A percentile compares a stretch with the other conserved stretches of the same genome.
Evolutionary conservation across 1,140 invertebrate species (phyloP).

Genomic region (Popillia japonica): DNA sequence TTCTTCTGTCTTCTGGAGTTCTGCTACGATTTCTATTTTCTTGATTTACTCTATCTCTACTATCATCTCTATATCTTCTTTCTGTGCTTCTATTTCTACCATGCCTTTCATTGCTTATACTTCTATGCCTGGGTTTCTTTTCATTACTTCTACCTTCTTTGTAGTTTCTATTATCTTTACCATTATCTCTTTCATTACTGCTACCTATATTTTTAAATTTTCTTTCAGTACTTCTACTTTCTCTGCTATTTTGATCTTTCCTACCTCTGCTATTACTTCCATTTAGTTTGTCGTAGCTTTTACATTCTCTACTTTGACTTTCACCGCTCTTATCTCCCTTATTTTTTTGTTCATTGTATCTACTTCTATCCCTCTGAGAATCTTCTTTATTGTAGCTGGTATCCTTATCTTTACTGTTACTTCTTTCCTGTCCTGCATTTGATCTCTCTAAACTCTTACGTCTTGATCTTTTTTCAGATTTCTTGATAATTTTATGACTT

Average conservation of each 20-base stretch:
- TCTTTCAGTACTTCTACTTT: conserved; percentile 4
- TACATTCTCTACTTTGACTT: conserved; percentile 15
- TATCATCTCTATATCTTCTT: not conserved
- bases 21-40: not conserved
- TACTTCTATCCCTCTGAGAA: not conserved
- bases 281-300: not conserved
- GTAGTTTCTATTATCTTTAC: not conserved
- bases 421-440: not conserved
- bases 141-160: conserved; percentile 25
- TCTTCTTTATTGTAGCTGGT: not conserved
- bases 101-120: conserved; percentile 38
- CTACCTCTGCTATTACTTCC: not conserved
- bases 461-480: not conserved
- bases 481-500: not conserved
- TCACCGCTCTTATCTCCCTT: not conserved
- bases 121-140: not conserved
- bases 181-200: conserved; percentile 31
- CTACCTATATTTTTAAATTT: not conserved
- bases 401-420: too few species aligned
- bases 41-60: not conserved
- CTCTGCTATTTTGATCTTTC: not conserved
- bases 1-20: conserved; percentile 7
- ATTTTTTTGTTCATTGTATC: not conserved
- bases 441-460: not conserved
- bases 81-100: not conserved